Evolutionary conservation across 2,113 vertebrate genomes (phyloP).

Genomic region (Mobula birostris): DNA sequence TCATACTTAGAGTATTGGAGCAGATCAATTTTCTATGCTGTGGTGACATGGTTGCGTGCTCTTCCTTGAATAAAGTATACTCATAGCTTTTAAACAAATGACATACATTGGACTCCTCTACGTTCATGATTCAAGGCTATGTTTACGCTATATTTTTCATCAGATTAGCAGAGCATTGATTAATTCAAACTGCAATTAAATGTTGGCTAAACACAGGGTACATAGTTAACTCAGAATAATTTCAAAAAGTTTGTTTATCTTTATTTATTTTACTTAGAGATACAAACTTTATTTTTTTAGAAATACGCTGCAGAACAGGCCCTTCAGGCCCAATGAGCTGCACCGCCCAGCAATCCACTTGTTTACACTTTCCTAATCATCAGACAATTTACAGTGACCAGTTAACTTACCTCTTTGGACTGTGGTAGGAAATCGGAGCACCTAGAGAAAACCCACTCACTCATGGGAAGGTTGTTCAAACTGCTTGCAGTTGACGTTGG

Average conservation of each 20-base stretch:
- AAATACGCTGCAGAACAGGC: no score
- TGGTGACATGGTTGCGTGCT: background rate
- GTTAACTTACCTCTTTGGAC: no score
- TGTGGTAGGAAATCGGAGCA: no score
- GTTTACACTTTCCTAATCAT: no score
- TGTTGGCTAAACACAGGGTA: background rate
- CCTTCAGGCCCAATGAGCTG: no score
- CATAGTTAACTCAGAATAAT: background rate
- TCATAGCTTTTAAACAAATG: background rate
- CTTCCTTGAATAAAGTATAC: conserved; percentile 7
- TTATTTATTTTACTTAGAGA: no score
- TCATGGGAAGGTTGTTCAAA: no score
- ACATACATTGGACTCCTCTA: background rate
- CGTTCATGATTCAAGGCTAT: background rate
- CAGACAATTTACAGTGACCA: no score
- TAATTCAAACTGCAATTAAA: background rate
- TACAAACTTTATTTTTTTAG: no score
- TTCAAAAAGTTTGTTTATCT: background rate
- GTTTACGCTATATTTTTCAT: background rate
- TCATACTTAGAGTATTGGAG: background rate
- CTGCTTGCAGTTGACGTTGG: no score
- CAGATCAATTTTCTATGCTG: background rate
- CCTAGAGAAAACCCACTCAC: no score
- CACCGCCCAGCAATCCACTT: no score
- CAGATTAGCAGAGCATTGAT: background rate